Percentiles rank a stretch among this genome's conserved stretches.
Conservation (phyloP, 2,113 vertebrate genomes). For the Phocoena sinus region DNA sequence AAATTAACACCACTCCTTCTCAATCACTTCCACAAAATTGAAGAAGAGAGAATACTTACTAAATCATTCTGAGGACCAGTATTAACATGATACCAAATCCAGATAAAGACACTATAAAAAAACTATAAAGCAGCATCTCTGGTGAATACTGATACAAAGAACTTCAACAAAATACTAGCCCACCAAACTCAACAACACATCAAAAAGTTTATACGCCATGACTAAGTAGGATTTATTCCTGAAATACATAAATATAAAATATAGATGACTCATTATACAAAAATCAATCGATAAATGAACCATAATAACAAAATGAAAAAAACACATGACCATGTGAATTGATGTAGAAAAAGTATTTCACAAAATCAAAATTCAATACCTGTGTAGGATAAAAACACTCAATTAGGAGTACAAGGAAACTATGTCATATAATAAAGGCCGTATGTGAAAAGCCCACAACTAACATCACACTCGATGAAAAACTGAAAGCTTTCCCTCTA, state of each 20-base stretch:
- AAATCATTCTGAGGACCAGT: background rate
- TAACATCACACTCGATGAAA: background rate
- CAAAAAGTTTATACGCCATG: background rate
- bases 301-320: background rate
- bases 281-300: background rate
- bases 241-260: background rate
- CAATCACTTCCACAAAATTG: background rate
- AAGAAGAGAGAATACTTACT: background rate
- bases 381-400: background rate
- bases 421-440: background rate
- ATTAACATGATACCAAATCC: background rate
- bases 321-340: background rate
- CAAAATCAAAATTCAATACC: background rate
- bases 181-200: background rate
- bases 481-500: background rate
- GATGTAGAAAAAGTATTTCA: background rate
- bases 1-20: background rate
- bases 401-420: background rate
- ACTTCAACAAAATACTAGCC: background rate
- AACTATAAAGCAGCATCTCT: background rate
- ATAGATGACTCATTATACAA: background rate
- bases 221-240: background rate
- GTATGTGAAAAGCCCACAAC: background rate
- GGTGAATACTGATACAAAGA: background rate
- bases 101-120: background rate